Evolutionary conservation across 30 jellyfish, hydroid and myxozoan species (phyloP).

Genomic region (Catostylus mosaicus): DNA sequence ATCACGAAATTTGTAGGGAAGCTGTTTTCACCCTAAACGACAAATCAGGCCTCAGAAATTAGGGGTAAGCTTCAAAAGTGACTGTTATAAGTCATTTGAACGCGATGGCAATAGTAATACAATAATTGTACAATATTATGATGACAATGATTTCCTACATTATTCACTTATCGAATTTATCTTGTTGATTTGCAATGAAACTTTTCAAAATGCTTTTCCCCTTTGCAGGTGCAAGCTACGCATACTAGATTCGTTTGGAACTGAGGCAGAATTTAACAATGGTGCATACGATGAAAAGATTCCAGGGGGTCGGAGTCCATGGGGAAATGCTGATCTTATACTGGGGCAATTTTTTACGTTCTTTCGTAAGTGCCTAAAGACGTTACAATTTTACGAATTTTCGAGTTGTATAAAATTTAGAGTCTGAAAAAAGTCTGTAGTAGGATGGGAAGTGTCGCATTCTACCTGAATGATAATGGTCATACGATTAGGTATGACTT

Average conservation of each 20-base stretch:
- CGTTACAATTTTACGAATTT: too few species aligned
- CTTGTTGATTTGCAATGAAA: too few species aligned
- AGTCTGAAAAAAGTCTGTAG: too few species aligned
- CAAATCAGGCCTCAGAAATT: background rate
- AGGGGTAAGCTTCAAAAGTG: background rate
- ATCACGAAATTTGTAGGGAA: too few species aligned
- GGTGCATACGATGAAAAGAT: constrained; percentile 61
- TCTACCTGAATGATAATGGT: too few species aligned
- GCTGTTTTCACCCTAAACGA: background rate
- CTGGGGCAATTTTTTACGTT: constrained; percentile 80
- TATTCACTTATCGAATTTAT: too few species aligned
- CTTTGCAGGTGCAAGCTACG: constrained; percentile 92
- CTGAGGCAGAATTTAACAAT: constrained; percentile 92
- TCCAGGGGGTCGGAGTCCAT: constrained; percentile 80
- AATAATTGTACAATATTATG: background rate
- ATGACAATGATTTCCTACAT: too few species aligned
- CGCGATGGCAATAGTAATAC: background rate
- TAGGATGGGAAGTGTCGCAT: too few species aligned
- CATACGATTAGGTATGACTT: too few species aligned
- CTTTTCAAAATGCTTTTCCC: too few species aligned
- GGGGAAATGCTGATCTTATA: constrained; percentile 70
- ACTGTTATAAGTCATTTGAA: background rate
- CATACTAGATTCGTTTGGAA: constrained; percentile 95
- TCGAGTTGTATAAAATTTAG: too few species aligned
- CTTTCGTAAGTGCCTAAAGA: constrained; percentile 87